Base-by-base conservation (phyloP, 1,140 invertebrate genomes). In the Meloidogyne chitwoodi region DNA sequence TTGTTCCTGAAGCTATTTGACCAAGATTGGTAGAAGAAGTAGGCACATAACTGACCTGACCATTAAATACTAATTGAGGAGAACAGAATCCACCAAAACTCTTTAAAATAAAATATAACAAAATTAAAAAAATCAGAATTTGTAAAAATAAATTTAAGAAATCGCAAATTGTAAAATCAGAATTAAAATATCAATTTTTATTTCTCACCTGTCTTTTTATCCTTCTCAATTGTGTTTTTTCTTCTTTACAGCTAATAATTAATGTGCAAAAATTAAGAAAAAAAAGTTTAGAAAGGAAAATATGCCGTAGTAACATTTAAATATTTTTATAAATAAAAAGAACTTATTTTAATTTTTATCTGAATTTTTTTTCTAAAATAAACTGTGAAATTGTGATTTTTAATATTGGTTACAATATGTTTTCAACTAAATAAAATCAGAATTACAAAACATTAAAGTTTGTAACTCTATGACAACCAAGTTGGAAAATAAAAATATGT, bases 21-120 rank as follows among this genome's bases (percentile, higher is more conserved):
- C 56, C 38, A 48, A 70, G 44, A 27, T 10, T 70, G n/a, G 19
- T 61, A 63, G 29, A 62, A 8, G 34, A 16, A 34, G 19, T 38
- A 22, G 71, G 71, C 71, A 73, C 26, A 63, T 73, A 73, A 22
- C 22, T 73, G 22, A 73, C 71, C n/a, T 56, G 41, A 64, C 71
- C 71, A 63, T 73, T 73, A 24, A 26, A 61, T 1, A 64, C 71
- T 24, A 24, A 19, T 64, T 61, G 26, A 22, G 71, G 71, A 14
- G 22, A 34, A 64, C 71, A 73, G 1, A 34, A 64, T 4, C 44
- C 71, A 11, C 29, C 71, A 24, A 64, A 27, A 24, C 22, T 64
- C 29, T 34, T 19, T 6, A 41, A 34, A 41, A 10, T 2, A 31
- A 16, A 11, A 1, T 14, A 27, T 11, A 14, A 31, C 11, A 12